These are phyloP conservation scores for Talpa occidentalis DNA, from an alignment of 2,113 vertebrate genomes.

Conservation along the genomic window DNA sequence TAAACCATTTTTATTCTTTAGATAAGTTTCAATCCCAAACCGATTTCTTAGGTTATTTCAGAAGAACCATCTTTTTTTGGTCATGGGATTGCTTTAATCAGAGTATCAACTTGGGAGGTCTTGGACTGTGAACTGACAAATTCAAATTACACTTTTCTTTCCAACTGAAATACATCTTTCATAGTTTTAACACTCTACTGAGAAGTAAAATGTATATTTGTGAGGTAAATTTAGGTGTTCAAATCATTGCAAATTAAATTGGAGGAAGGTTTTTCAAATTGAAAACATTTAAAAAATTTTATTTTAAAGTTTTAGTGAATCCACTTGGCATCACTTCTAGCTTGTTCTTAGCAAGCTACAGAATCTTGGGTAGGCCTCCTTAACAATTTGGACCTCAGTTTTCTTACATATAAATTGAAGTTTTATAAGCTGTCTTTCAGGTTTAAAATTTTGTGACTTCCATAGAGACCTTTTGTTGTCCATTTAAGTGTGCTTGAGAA, in stretches of 20 bases:
- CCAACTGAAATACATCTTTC: conserved; percentile 47
- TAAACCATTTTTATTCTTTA: conserved; percentile 36
- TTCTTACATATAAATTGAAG: conserved; percentile 31
- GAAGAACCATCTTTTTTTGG: not conserved
- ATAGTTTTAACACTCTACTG: not conserved
- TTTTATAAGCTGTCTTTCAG: conserved; percentile 34
- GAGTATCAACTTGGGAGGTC: conserved; percentile 7
- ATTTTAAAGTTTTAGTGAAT: conserved; percentile 25
- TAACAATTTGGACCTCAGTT: conserved; percentile 32
- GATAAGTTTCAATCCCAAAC: not conserved
- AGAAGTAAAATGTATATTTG: conserved; percentile 22
- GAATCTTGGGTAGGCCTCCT: not conserved
- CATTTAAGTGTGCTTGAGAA: conserved; percentile 46
- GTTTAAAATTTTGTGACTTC: conserved; percentile 47
- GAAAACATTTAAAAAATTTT: conserved; percentile 26
- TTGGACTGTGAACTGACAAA: conserved; percentile 39
- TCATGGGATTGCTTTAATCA: not conserved
- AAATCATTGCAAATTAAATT: not conserved
- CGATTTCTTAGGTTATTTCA: conserved; percentile 4
- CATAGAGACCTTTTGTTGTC: not conserved
- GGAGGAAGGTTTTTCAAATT: not conserved
- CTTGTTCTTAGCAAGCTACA: conserved; percentile 6
- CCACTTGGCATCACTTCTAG: not conserved
- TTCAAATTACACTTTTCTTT: conserved; percentile 29
- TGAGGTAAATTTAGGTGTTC: conserved; percentile 53